A percentile compares a stretch with the other conserved stretches of the same genome.
Conservation (phyloP, 1,140 invertebrate genomes). For the Octopus sinensis region DNA sequence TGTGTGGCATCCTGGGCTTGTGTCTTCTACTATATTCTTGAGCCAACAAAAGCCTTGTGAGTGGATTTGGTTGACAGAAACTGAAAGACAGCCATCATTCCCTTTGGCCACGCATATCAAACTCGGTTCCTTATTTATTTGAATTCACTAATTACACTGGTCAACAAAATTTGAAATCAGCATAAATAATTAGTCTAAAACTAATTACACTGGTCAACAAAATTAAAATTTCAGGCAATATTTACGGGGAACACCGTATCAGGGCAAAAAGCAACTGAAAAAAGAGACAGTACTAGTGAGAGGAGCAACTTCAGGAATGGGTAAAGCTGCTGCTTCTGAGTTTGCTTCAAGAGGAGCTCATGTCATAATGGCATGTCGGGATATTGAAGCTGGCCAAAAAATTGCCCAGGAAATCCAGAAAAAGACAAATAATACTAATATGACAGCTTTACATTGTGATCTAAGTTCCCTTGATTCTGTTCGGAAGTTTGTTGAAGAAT, state of each 20-base stretch:
- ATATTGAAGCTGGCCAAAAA: conserved; percentile 62
- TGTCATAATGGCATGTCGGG: conserved; percentile 61
- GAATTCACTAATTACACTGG: too few species aligned
- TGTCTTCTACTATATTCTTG: too few species aligned
- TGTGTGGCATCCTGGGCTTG: too few species aligned
- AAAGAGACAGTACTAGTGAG: conserved; percentile 67
- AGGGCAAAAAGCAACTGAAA: conserved; percentile 39
- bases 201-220: too few species aligned
- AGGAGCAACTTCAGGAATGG: conserved; percentile 81
- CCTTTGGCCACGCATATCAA: too few species aligned
- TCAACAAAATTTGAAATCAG: too few species aligned
- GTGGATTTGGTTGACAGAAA: too few species aligned
- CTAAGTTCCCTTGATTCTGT: conserved; percentile 72
- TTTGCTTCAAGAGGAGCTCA: conserved; percentile 62
- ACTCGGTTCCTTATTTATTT: too few species aligned
- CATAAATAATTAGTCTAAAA: too few species aligned
- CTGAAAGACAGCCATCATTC: too few species aligned
- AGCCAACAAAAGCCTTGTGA: too few species aligned
- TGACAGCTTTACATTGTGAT: conserved; percentile 71
- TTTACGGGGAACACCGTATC: conserved; percentile 46
- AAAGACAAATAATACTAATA: conserved; percentile 69
- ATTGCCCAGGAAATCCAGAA: conserved; percentile 63
- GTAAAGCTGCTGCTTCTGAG: conserved; percentile 72
- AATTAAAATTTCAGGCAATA: too few species aligned
- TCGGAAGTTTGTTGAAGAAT: conserved; percentile 66